Evolutionary conservation across 2,113 vertebrate genomes (phyloP).

Genomic region (Isurus oxyrinchus): DNA sequence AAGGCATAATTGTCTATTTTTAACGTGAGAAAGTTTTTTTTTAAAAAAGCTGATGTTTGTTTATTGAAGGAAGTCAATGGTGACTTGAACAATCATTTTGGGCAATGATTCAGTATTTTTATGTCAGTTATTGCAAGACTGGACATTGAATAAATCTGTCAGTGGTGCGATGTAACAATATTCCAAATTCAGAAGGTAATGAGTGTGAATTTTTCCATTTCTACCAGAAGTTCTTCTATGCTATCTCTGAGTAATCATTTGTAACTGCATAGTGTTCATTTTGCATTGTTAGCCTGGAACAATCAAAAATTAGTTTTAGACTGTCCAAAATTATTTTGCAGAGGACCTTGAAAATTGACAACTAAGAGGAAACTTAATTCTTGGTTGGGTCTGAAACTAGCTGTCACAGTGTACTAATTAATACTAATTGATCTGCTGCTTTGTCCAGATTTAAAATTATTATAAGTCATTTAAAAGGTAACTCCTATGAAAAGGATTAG

Average conservation of each 20-base stretch:
- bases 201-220: neutral
- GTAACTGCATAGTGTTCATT: neutral
- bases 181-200: neutral
- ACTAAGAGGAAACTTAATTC: neutral
- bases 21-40: neutral
- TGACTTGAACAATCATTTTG: neutral
- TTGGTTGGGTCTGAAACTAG: neutral
- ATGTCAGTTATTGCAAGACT: neutral
- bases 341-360: neutral
- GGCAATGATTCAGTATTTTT: neutral
- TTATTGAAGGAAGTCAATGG: neutral
- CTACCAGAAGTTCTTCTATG: neutral
- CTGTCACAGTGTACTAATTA: neutral
- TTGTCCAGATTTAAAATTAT: neutral
- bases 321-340: neutral
- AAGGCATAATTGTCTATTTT: neutral
- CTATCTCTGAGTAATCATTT: neutral
- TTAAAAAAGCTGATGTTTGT: neutral
- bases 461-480: neutral
- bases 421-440: neutral
- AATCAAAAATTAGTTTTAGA: neutral
- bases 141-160: neutral
- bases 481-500: neutral
- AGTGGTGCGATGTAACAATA: neutral
- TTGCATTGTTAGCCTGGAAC: neutral